phyloP scores from a whole-genome alignment of 2,888 invertebrate species.

The Plagiodera versicolora region DNA sequence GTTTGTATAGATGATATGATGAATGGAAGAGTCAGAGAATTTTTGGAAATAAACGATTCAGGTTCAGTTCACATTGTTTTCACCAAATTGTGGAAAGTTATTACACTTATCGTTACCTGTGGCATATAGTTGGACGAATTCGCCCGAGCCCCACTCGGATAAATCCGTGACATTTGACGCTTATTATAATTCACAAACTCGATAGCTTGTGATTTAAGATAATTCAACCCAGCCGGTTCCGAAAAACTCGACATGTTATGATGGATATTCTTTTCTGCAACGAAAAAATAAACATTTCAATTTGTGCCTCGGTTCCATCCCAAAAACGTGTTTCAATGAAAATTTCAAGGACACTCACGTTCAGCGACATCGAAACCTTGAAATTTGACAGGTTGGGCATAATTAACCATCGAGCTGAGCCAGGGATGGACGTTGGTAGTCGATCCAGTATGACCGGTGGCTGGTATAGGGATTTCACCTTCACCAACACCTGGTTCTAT shows the following conservation, averaged over 20 bases:
- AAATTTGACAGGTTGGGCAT: constrained; percentile 99
- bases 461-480: constrained; percentile 64
- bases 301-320: too few relatives aligned
- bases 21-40: too few relatives aligned
- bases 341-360: constrained; percentile 67
- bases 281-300: not conserved
- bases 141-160: constrained; percentile 97
- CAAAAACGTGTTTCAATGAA: constrained; percentile 13
- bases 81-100: too few relatives aligned
- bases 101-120: constrained; percentile 73
- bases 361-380: constrained; percentile 96
- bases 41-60: too few relatives aligned
- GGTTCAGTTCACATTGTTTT: too few relatives aligned
- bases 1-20: too few relatives aligned
- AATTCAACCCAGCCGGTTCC: constrained; percentile 95
- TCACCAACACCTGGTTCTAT: constrained; percentile 56
- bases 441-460: constrained; percentile 89
- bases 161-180: constrained; percentile 97
- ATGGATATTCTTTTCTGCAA: constrained; percentile 88
- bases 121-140: constrained; percentile 99
- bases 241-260: constrained; percentile 99
- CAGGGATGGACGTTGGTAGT: constrained; percentile 99
- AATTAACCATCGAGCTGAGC: constrained; percentile 98
- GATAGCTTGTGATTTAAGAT: constrained; percentile 92
- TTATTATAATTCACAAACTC: constrained; percentile 99